Evolutionary conservation across 1,140 invertebrate genomes (phyloP).

Genomic region (Rhagoletis pomonella): DNA sequence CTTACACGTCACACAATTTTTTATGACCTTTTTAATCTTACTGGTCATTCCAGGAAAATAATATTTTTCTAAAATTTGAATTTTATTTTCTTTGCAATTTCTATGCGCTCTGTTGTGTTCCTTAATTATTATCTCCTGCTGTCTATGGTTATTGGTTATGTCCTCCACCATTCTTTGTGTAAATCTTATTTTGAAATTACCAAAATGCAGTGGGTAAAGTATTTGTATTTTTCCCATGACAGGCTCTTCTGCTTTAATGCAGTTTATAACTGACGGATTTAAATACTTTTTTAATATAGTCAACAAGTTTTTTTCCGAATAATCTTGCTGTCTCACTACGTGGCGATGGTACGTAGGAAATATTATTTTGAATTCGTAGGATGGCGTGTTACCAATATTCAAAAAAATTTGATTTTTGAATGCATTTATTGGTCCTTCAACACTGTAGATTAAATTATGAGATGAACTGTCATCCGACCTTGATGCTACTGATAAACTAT

Average conservation of each 20-base stretch:
- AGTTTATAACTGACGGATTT: conserved; percentile 50
- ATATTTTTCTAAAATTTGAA: conserved; percentile 5
- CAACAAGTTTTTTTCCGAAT: too few relatives aligned
- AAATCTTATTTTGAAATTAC: conserved; percentile 58
- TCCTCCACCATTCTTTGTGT: conserved; percentile 51
- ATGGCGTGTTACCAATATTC: background rate
- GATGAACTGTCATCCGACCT: conserved; percentile 30
- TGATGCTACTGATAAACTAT: conserved; percentile 1
- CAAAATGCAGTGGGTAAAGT: conserved; percentile 51
- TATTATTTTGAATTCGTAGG: too few relatives aligned
- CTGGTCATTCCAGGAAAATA: background rate
- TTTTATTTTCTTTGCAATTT: conserved; percentile 39
- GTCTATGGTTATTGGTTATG: too few relatives aligned
- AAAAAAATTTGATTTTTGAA: conserved; percentile 59
- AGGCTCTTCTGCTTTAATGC: conserved; percentile 17
- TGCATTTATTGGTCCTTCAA: conserved; percentile 57
- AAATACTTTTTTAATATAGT: conserved; percentile 42
- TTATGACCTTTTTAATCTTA: conserved; percentile 54
- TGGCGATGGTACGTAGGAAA: too few relatives aligned
- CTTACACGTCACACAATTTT: conserved; percentile 56
- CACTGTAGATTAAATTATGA: conserved; percentile 52
- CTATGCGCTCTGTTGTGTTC: background rate
- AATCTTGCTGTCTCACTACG: too few relatives aligned
- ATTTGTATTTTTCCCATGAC: conserved; percentile 48
- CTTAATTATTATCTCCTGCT: background rate